Evolutionary conservation across 2,888 invertebrate species (phyloP), one percentile per base, ranked within the genome.

Genomic region (Agrilus mali): DNA sequence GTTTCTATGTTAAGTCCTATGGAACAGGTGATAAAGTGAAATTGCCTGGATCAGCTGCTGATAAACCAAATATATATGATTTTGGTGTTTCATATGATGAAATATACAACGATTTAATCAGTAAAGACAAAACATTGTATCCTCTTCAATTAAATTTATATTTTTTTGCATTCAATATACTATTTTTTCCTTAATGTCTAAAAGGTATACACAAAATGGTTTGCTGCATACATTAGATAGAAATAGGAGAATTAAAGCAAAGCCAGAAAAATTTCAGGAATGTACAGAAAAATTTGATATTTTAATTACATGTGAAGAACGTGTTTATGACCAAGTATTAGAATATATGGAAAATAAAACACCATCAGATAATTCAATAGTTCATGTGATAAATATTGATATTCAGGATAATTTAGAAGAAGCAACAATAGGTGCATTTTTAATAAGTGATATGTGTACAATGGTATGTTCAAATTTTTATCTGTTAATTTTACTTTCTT

Each of bases 341-440:
- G 93, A 95, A 67, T 90, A 86, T 78, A 82, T 92, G 77, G 88
- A 92, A 53, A 81, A 76, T 27, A 75, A 85, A 58, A 78, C 83
- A 42, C 82, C 86, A 1, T 75, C 80, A 40, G 78, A 82, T 54
- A 88, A 87, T 66, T 84, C 88, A 42, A 86, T 92, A 6, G 94
- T 90, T 3, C 98, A 99, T 71, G 81, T 99, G 36, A 85, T 99
- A 43, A 99, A 99, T 66, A 84, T 99, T 54, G 98, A 99, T 63
- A 95, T 99, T 56, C 94, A 93, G 65, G 98, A 99, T 71, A 99
- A 98, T 69, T 94, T 97, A 53, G 98, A 99, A 66, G 98, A 99
- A 68, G 98, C 98, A 1, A 93, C 97, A 3, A 84, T 98, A 60
- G 98, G 98, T 51, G 97, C 98, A 32, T 96, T 97, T 70, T 75